Conservation (phyloP, 2,113 vertebrate genomes). For the Salminus brasiliensis region DNA sequence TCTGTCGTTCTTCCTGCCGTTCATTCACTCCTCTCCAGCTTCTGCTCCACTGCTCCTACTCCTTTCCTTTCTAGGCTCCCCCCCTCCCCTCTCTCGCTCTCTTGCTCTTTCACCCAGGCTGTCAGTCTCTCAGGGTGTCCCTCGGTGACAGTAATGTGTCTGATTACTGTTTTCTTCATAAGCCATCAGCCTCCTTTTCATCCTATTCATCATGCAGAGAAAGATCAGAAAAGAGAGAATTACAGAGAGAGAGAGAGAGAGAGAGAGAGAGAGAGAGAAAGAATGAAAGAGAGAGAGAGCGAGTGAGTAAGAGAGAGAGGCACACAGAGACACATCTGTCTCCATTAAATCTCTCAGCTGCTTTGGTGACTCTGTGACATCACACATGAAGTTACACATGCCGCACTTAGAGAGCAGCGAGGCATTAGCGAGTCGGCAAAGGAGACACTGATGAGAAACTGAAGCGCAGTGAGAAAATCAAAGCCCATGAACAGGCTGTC, state of each 20-base stretch:
- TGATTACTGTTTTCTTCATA: conserved; percentile 15
- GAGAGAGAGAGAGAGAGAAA: background rate
- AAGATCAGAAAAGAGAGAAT: conserved; percentile 3
- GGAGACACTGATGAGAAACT: background rate
- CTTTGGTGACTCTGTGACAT: background rate
- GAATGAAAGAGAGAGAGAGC: background rate
- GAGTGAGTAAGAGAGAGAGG: background rate
- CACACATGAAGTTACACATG: background rate
- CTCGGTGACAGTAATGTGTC: background rate
- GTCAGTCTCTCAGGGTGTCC: background rate
- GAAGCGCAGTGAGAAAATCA: conserved; percentile 1
- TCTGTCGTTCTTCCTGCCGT: background rate
- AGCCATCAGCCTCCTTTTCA: conserved; percentile 5
- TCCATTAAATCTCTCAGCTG: background rate
- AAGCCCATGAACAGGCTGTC: background rate
- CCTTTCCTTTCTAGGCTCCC: background rate
- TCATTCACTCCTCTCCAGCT: background rate
- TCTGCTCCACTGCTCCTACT: background rate
- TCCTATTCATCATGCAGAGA: conserved; percentile 3
- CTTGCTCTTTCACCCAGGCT: background rate
- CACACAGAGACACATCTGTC: background rate
- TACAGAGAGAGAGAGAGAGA: background rate
- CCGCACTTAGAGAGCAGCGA: background rate
- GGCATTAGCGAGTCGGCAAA: background rate
- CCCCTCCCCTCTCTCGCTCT: background rate